These are phyloP conservation scores for Myathropa florea DNA, from an alignment of 2,888 invertebrate species.

Conservation along the genomic window DNA sequence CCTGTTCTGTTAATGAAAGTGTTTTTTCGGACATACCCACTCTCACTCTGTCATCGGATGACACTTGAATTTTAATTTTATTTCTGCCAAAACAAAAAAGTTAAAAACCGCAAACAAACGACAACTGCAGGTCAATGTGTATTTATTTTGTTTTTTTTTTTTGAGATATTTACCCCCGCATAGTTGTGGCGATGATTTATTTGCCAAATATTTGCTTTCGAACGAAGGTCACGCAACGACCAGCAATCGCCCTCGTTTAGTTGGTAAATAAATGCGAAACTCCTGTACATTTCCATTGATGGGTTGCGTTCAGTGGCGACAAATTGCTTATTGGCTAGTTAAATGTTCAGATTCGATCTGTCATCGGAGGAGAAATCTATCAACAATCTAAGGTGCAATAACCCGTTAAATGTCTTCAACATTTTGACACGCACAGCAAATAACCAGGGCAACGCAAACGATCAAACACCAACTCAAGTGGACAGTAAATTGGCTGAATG, in stretches of 20 bases:
- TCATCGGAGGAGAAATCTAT: neutral
- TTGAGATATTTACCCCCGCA: conserved; percentile 32
- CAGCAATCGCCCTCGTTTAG: conserved; percentile 13
- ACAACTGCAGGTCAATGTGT: conserved; percentile 31
- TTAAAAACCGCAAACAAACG: conserved; percentile 3
- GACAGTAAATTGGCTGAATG: neutral
- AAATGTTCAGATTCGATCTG: neutral
- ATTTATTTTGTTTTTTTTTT: conserved; percentile 3
- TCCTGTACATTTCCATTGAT: too few relatives aligned
- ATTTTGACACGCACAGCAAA: conserved; percentile 5
- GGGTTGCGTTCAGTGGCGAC: neutral
- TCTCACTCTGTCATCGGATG: neutral
- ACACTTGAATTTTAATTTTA: conserved; percentile 2
- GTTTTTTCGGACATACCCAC: neutral
- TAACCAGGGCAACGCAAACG: conserved; percentile 51
- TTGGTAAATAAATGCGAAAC: neutral
- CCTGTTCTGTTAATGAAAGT: conserved; percentile 12
- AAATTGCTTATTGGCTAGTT: neutral
- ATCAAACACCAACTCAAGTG: conserved; percentile 14
- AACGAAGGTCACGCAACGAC: conserved; percentile 28
- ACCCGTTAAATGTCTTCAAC: conserved; percentile 11
- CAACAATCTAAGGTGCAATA: conserved; percentile 35
- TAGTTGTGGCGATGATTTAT: conserved; percentile 25
- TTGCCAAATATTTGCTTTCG: conserved; percentile 30
- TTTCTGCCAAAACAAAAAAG: conserved; percentile 35